Evolutionary conservation across 30 jellyfish, hydroid and myxozoan genomes (phyloP), one percentile per base, ranked within the genome.

Genomic region (Sanderia malayensis): DNA sequence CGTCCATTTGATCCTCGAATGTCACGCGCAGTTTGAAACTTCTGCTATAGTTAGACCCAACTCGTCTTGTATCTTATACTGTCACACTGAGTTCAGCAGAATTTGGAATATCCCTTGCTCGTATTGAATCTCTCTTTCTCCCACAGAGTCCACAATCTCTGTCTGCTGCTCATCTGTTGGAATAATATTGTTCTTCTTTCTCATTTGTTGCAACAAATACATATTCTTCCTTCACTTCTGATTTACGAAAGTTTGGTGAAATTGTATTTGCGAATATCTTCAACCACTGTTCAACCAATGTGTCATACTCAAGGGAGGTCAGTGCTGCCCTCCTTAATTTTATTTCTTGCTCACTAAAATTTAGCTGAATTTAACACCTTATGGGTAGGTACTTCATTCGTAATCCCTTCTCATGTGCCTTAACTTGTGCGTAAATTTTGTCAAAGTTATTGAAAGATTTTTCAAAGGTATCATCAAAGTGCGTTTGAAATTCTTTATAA

Each of bases 341-440:
- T 78, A 70, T 75, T 60, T 69, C 53, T 30, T 69, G 71, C 53
- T 69, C 52, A 52, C 80, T 52, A 2, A 75, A 70, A 61, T 75
- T n/a, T 75, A 32, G 87, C 87, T 13, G 87, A 75, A 55, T 60
- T 75, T 55, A 75, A 75, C 31, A 75, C 87, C 41, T 82, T 41
- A 32, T 75, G 60, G 67, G 87, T 82, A 46, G 31, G 69, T n/a
- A 59, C 87, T 32, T 82, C 87, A 41, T 75, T 70, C 33, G 81
- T 69, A 69, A 47, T 45, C 23, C 81, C 81, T 33, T 75, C 9
- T 32, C 46, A 75, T 75, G 87, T n/a, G 27, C 80, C 58, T 75
- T 60, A 37, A 69, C 32, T 28, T 60, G 59, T 59, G 82, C 37
- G 68, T 70, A 70, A 26, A 70, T 22, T 28, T 70, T 1, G 82